Percentiles rank a stretch among this genome's conserved stretches.
Evolutionary conservation across 1,140 invertebrate species (phyloP).

Genomic region (Trachymyrmex septentrionalis): DNA sequence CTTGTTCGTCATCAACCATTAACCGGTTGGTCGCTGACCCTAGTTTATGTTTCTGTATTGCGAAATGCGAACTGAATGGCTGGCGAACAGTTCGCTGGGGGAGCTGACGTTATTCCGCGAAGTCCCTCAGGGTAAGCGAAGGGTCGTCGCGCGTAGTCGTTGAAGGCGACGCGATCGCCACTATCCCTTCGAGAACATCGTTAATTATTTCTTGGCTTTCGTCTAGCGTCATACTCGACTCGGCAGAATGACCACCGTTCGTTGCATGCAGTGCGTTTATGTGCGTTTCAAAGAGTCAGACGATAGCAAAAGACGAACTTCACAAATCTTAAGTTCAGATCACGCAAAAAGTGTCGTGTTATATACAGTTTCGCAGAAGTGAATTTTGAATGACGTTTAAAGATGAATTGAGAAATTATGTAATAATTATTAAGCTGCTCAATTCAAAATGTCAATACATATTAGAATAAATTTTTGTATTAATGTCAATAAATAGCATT

Average conservation of each 20-base stretch:
- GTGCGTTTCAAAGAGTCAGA: constrained; percentile 46
- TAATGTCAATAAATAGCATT: neutral
- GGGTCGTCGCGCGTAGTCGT: constrained; percentile 71
- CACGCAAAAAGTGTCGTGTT: neutral
- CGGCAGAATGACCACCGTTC: constrained; percentile 58
- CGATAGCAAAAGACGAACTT: neutral
- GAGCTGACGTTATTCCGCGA: constrained; percentile 78
- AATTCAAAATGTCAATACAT: neutral
- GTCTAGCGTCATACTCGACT: constrained; percentile 81
- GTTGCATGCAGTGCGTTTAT: constrained; percentile 63
- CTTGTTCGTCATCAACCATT: constrained; percentile 59
- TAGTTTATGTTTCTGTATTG: constrained; percentile 46
- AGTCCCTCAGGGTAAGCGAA: constrained; percentile 79
- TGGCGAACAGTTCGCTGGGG: constrained; percentile 75
- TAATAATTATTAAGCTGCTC: neutral
- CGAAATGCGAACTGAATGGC: constrained; percentile 76
- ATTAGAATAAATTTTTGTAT: neutral
- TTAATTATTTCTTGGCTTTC: constrained; percentile 84
- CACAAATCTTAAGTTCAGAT: neutral
- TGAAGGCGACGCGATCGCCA: constrained; percentile 82
- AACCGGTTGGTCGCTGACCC: constrained; percentile 28
- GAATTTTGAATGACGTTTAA: neutral
- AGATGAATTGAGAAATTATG: neutral
- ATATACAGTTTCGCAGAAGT: neutral
- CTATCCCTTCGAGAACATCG: constrained; percentile 82